phyloP scores from a whole-genome alignment of 2,113 vertebrate species.

The Lanius collurio region DNA sequence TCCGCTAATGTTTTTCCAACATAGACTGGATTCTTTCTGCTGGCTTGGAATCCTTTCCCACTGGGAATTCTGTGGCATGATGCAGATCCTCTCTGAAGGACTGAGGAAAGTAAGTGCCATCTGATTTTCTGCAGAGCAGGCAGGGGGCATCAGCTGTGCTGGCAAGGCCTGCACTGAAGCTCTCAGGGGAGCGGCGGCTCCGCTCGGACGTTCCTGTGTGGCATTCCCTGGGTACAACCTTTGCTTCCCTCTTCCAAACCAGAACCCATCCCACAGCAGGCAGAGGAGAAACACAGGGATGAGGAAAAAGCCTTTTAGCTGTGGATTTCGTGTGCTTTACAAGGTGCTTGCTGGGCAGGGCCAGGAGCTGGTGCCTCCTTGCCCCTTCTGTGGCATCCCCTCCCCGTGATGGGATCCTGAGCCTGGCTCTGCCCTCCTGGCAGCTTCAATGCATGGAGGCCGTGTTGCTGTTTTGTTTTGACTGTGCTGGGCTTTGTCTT shows the following conservation, averaged over 20 bases:
- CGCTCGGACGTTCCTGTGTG: background rate
- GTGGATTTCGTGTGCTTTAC: background rate
- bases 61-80: background rate
- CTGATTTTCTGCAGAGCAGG: background rate
- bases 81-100: background rate
- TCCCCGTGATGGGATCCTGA: accelerated
- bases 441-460: background rate
- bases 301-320: background rate
- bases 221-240: background rate
- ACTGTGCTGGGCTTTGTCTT: background rate
- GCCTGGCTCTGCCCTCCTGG: background rate
- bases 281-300: background rate
- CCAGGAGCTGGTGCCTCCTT: background rate
- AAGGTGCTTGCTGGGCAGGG: background rate
- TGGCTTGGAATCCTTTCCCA: background rate
- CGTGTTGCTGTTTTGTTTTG: background rate
- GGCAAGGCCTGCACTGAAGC: background rate
- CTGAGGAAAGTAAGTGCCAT: background rate
- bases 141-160: background rate
- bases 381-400: background rate
- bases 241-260: background rate
- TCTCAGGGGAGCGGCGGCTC: background rate
- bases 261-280: background rate
- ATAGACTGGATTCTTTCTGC: background rate
- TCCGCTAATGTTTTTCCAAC: background rate